These are phyloP conservation scores for Merodon equestris DNA, from an alignment of 2,888 invertebrate species.

Conservation along the genomic window DNA sequence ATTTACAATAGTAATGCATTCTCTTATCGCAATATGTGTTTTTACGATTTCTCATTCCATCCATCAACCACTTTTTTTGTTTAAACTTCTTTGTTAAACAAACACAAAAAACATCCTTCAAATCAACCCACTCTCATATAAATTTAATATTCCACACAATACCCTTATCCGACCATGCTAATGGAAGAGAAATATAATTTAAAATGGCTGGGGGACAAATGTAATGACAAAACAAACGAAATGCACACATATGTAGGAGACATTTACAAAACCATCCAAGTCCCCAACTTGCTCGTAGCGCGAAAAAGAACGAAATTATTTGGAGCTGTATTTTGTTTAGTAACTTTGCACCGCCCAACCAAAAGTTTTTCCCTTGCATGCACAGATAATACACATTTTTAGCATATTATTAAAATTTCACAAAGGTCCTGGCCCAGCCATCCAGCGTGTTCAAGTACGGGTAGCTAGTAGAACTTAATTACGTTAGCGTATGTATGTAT, in stretches of 20 bases:
- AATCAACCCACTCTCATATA: conserved; percentile 49
- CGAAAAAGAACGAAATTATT: conserved; percentile 60
- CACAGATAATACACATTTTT: conserved; percentile 68
- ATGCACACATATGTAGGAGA: conserved; percentile 67
- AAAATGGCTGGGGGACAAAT: conserved; percentile 67
- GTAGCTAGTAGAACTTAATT: conserved; percentile 63
- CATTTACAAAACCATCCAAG: conserved; percentile 28
- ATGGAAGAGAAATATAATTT: conserved; percentile 64
- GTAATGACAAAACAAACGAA: conserved; percentile 69
- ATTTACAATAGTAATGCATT: no score
- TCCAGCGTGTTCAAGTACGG: conserved; percentile 48
- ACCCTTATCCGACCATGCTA: conserved; percentile 58
- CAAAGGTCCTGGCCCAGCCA: conserved; percentile 59
- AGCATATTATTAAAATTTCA: conserved; percentile 67
- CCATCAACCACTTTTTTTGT: conserved; percentile 26
- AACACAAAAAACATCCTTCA: conserved; percentile 55
- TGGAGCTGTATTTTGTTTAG: conserved; percentile 66
- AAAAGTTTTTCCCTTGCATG: conserved; percentile 64
- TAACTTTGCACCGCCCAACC: conserved; percentile 58
- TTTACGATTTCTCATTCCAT: no score
- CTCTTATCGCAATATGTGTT: no score
- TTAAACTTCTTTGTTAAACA: conserved; percentile 49
- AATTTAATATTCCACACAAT: conserved; percentile 55
- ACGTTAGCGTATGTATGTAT: conserved; percentile 44
- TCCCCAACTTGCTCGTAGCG: background rate